Evolutionary conservation across 2,113 vertebrate genomes (phyloP).

Genomic region (Anolis sagrei): DNA sequence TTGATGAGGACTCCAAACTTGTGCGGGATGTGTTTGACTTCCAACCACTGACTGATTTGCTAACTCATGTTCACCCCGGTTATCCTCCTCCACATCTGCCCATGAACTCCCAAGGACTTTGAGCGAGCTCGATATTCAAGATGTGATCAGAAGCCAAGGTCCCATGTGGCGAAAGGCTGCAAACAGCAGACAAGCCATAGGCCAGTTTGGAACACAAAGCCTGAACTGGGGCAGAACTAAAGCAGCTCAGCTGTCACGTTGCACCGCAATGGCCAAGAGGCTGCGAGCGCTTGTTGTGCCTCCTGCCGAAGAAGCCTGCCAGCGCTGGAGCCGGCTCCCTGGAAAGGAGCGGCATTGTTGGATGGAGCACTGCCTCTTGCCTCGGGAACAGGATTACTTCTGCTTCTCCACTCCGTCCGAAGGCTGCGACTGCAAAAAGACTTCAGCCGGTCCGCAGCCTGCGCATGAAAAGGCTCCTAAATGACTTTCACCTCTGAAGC

Average conservation of each 20-base stretch:
- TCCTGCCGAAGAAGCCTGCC: constrained; percentile 54
- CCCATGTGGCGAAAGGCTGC: constrained; percentile 39
- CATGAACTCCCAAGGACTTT: neutral
- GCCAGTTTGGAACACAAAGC: constrained; percentile 53
- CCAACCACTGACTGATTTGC: neutral
- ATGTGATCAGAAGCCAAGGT: constrained; percentile 45
- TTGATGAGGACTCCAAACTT: no score
- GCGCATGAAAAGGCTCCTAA: constrained; percentile 34
- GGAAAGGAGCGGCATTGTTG: constrained; percentile 59
- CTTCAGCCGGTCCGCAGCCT: neutral
- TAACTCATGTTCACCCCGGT: neutral
- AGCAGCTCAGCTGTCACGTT: constrained; percentile 65
- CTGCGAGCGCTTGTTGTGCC: constrained; percentile 58
- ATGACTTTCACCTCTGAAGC: constrained; percentile 15
- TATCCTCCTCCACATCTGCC: constrained; percentile 35
- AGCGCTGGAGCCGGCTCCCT: constrained; percentile 54
- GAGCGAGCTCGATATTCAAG: constrained; percentile 26
- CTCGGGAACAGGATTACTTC: constrained; percentile 58
- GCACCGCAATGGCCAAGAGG: constrained; percentile 51
- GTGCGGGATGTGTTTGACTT: no score
- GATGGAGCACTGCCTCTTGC: constrained; percentile 61
- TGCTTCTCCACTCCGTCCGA: constrained; percentile 51
- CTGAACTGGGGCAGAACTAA: constrained; percentile 72
- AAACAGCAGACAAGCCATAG: constrained; percentile 50
- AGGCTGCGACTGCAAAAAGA: constrained; percentile 38